These are phyloP conservation scores for Holothuria leucospilota DNA, from an alignment of 53 echinoderm and acorn worm genomes.

Conservation along the genomic window DNA sequence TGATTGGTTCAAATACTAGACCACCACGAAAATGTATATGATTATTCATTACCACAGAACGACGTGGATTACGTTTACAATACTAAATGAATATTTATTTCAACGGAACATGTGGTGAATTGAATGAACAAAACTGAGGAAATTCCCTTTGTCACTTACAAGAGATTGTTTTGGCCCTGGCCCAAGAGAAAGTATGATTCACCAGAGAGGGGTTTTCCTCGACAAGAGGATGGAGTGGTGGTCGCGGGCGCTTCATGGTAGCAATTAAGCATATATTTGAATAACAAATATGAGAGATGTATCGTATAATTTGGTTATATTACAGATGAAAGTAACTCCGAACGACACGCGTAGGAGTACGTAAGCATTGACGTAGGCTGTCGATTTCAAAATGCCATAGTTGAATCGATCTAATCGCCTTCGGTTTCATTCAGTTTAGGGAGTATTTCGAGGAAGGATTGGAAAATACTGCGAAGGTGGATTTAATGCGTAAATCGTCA, in stretches of 20 bases:
- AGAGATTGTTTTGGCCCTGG: slow-evolving; percentile 22
- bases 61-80: slow-evolving; percentile 8
- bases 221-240: no score
- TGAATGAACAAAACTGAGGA: slow-evolving; percentile 37
- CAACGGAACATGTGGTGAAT: not conserved
- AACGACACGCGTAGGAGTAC: slow-evolving; percentile 22
- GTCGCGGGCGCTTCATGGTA: no score
- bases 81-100: not conserved
- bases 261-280: no score
- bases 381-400: slow-evolving; percentile 32
- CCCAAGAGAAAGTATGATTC: slow-evolving; percentile 31
- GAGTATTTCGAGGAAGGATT: not conserved
- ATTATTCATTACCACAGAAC: slow-evolving; percentile 21
- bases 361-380: slow-evolving; percentile 26
- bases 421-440: not conserved
- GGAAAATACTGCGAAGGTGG: slow-evolving; percentile 15
- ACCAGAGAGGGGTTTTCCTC: slow-evolving; percentile 24
- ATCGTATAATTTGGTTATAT: no score
- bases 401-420: not conserved
- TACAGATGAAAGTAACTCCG: no score
- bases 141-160: slow-evolving; percentile 31
- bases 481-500: not conserved
- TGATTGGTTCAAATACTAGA: slow-evolving; percentile 37
- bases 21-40: not conserved
- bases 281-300: no score